Conservation (phyloP, 2,113 vertebrate species). For the Talpa occidentalis region DNA sequence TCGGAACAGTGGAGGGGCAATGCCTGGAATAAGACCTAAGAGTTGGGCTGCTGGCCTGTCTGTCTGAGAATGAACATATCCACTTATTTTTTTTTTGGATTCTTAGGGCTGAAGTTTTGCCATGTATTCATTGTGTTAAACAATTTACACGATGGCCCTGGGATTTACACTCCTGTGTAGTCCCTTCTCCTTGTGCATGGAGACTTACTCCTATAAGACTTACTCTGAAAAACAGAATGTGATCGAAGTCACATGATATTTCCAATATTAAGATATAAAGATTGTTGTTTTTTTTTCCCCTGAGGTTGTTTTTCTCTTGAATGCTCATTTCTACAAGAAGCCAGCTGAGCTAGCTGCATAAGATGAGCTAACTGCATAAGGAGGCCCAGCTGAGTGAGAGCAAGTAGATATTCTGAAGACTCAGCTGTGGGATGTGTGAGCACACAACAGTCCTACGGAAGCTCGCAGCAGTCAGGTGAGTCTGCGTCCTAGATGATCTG, state of each 20-base stretch:
- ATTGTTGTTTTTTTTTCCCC: background rate
- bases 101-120: background rate
- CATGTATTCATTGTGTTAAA: background rate
- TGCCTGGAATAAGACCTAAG: background rate
- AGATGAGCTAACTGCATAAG: background rate
- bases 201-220: too few relatives aligned
- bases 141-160: background rate
- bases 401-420: background rate
- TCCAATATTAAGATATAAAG: background rate
- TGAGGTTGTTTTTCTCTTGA: too few relatives aligned
- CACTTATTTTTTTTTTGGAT: background rate
- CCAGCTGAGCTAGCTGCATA: background rate
- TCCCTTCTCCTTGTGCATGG: background rate
- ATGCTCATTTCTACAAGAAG: background rate
- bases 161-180: background rate
- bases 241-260: background rate
- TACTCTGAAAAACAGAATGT: background rate
- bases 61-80: background rate
- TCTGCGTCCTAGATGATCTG: background rate
- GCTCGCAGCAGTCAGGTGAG: background rate
- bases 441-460: background rate
- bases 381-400: background rate
- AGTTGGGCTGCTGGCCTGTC: background rate
- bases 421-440: background rate
- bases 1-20: background rate